Base-by-base conservation (phyloP, 92 coral and sea anemone genomes). In the Heteractis magnifica region DNA sequence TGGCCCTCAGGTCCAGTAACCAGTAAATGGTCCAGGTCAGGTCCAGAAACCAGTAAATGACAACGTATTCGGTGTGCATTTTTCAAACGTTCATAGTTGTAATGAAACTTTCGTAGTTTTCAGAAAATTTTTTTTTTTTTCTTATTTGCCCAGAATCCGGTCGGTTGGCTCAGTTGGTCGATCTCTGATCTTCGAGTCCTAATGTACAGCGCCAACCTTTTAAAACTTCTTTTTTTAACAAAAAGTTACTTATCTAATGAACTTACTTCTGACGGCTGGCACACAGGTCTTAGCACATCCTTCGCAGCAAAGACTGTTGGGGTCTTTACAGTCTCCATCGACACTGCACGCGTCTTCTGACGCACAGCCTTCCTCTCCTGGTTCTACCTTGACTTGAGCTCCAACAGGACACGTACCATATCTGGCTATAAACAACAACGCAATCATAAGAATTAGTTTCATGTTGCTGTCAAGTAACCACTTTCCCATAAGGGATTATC, bases 381-480 rank as follows among this genome's bases (percentile, higher is more conserved):
- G 34, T 8, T 68, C 73, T 15, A 23, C 50, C 49, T 68, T 68
- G 73, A 68, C 73, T 26, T 68, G 73, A 68, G 73, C 73, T 68
- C 73, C 73, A 5, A 68, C 87, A 8, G 92, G 92, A 78, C 92
- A 89, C 77, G 86, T 89, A 13, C 78, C 84, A 81, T 81, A 89
- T 51, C 75, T 85, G 11, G 89, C 92, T 89, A 48, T 62, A 12
- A 77, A 77, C 41, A 56, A n/a, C 5, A 77, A 77, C 0, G 11
- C 14, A 68, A 11, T 68, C 15, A 20, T 7, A 13, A 68, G 14
- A 10, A 13, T 68, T 68, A 68, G 48, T 19, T 16, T 4, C 10
- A 49, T 49, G 51, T 51, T n/a, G 56, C 5, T 34, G 44, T 74
- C 52, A 74, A 76, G 70, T 18, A n/a, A 55, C 11, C 59, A 55